Evolutionary conservation across 2,113 vertebrate genomes (phyloP).

Genomic region (Poecile atricapillus): DNA sequence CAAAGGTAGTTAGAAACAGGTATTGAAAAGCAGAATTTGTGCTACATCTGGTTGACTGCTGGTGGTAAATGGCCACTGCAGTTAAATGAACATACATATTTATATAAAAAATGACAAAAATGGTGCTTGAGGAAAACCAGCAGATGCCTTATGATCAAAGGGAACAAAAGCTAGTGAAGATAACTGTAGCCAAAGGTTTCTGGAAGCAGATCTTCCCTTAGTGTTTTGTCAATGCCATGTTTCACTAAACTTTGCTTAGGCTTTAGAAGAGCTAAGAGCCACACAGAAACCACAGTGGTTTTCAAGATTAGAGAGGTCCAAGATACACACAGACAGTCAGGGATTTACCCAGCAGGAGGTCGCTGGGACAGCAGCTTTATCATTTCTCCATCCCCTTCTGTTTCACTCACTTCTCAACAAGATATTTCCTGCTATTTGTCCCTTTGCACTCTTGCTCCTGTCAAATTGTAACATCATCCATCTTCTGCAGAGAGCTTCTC

Average conservation of each 20-base stretch:
- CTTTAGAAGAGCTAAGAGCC: background rate
- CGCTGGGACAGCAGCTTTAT: background rate
- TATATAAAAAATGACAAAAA: background rate
- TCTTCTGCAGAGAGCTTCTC: background rate
- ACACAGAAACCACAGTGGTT: background rate
- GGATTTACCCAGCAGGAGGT: background rate
- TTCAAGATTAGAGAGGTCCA: background rate
- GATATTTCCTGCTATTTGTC: background rate
- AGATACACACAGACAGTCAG: background rate
- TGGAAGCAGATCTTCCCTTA: background rate
- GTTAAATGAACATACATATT: background rate
- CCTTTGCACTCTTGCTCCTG: background rate
- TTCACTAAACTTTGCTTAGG: background rate
- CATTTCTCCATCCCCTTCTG: background rate
- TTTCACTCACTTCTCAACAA: background rate
- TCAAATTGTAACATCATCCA: background rate
- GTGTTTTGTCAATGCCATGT: background rate
- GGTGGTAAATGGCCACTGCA: background rate
- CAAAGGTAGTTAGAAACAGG: background rate
- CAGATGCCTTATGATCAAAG: background rate
- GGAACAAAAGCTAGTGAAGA: background rate
- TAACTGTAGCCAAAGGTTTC: background rate
- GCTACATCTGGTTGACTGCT: background rate
- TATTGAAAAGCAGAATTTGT: background rate
- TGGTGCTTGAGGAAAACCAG: background rate